Evolutionary conservation across 1,140 invertebrate species (phyloP), one percentile per base, ranked within the genome.

Genomic region (Aphidius ervi): DNA sequence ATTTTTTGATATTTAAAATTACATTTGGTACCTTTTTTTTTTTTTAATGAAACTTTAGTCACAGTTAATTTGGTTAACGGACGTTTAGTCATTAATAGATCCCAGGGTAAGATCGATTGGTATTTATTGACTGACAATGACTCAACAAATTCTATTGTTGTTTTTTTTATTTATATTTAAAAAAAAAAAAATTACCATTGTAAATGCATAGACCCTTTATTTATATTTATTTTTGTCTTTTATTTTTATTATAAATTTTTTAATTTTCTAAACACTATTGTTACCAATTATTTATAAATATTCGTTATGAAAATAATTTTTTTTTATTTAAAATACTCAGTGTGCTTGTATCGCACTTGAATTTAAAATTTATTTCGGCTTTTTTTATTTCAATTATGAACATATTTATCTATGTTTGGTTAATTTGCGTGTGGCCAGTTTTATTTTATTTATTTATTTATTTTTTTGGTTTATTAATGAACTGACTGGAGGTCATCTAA

Each of bases 61-160:
- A 77, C 68, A 71, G 77, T 77, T 79, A 77, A 79, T 80, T 80
- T 77, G 63, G 76, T 77, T 78, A 79, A 71, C 64, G 70, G 68
- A 73, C 71, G 70, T 73, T 74, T 70, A 72, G 71, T 78, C 73
- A 76, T 79, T 77, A 74, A 73, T 71, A 74, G 74, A 63, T 65
- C 64, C 64, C 64, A 54, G 62, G 64, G 63, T 5, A 66, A 70
- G 75, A 78, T 77, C 73, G 76, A 78, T 79, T 68, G 70, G 71
- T 74, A 76, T 74, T 77, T 80, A 79, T 79, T 74, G 75, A 77
- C 67, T 61, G 67, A 54, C 69, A 67, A 76, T 80, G 78, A 80
- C 69, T 78, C 74, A 69, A 72, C 74, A 63, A 6, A 67, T 77
- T 76, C 67, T 64, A 55, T 52, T 59, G 42, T 48, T 31, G 56